Evolutionary conservation across 2,797 vertebrate species (phyloP).

Genomic region (Alouatta caraya): DNA sequence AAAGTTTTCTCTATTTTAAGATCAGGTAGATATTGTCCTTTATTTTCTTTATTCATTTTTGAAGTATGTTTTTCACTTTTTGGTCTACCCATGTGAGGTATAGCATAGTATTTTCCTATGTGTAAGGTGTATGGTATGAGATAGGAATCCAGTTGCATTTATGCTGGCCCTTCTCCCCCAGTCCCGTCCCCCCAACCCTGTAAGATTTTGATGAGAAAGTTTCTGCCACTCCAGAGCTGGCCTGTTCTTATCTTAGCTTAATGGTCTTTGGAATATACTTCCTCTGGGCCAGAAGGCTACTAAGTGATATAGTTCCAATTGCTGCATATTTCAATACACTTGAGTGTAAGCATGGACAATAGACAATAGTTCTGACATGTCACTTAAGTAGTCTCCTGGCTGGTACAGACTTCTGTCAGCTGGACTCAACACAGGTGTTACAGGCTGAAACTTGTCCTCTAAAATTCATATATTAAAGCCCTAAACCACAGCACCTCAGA

Average conservation of each 20-base stretch:
- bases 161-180: accelerated
- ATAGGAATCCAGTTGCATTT: background rate
- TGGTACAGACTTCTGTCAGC: background rate
- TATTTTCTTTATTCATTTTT: background rate
- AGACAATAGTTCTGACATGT: background rate
- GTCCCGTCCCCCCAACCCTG: accelerated
- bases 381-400: background rate
- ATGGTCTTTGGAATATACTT: background rate
- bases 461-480: background rate
- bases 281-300: background rate
- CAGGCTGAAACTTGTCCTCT: background rate
- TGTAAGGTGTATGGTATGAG: background rate
- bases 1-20: background rate
- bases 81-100: background rate
- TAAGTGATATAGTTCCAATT: background rate
- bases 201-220: background rate
- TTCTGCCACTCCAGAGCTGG: background rate
- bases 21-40: background rate
- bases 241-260: background rate
- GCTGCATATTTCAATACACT: background rate
- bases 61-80: background rate
- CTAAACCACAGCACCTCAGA: background rate
- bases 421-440: background rate
- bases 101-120: background rate
- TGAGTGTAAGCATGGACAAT: background rate